phyloP scores from a whole-genome alignment of 2,888 invertebrate genomes.

The Nymphalis polychloros region DNA sequence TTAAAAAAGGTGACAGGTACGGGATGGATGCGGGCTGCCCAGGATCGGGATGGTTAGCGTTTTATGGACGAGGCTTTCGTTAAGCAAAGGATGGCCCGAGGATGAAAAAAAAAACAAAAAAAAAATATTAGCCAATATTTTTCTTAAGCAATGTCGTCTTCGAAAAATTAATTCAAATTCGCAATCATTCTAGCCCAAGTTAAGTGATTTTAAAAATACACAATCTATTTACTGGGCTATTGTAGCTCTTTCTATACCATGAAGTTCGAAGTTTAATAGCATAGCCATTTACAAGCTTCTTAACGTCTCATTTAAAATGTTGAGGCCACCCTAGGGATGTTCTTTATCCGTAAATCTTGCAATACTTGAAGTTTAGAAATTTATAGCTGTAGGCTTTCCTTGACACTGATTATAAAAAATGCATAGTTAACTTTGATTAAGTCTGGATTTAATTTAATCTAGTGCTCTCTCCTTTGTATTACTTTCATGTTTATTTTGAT shows the following conservation, averaged over 20 bases:
- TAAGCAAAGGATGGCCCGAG: too few relatives aligned
- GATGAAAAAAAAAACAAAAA: too few relatives aligned
- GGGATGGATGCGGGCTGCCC: too few relatives aligned
- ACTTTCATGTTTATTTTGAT: not conserved
- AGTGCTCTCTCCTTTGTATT: not conserved
- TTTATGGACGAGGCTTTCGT: too few relatives aligned
- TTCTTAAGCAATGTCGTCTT: too few relatives aligned
- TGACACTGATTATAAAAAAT: slow-evolving; percentile 30
- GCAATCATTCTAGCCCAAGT: too few relatives aligned
- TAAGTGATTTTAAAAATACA: too few relatives aligned
- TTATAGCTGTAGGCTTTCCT: slow-evolving; percentile 26
- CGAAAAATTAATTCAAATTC: too few relatives aligned
- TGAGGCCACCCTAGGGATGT: slow-evolving; percentile 14
- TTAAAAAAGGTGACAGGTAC: too few relatives aligned
- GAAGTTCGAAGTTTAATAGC: not conserved
- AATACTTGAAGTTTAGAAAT: slow-evolving; percentile 27
- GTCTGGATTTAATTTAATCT: not conserved
- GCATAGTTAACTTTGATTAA: slow-evolving; percentile 12
- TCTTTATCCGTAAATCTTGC: slow-evolving; percentile 20
- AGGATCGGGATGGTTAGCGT: too few relatives aligned
- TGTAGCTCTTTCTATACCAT: not conserved
- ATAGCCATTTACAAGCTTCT: not conserved
- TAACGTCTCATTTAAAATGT: slow-evolving; percentile 17
- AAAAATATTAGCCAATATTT: too few relatives aligned
- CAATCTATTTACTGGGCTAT: too few relatives aligned